These are phyloP conservation scores for Syngnathus scovelli DNA, from an alignment of 2,113 vertebrate species.

Conservation along the genomic window DNA sequence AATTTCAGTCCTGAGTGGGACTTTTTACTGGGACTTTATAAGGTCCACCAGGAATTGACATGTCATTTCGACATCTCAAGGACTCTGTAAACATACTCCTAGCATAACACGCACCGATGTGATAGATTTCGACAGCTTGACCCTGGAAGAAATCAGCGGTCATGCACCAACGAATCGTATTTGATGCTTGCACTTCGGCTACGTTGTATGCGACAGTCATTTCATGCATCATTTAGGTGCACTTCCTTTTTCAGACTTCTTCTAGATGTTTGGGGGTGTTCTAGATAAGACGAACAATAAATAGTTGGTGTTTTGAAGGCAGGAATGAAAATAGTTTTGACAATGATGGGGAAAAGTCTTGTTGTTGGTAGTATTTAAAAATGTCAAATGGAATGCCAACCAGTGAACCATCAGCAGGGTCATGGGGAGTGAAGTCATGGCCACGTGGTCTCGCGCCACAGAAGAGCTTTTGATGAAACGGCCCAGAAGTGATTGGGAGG, in stretches of 20 bases:
- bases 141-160: background rate
- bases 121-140: background rate
- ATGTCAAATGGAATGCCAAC: background rate
- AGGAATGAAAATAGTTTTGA: background rate
- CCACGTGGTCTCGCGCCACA: background rate
- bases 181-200: background rate
- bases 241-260: background rate
- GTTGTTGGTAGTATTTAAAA: background rate
- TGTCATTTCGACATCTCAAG: too few species aligned
- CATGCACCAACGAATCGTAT: background rate
- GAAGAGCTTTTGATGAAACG: slow-evolving; percentile 4
- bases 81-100: too few species aligned
- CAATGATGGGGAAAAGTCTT: background rate
- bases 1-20: background rate
- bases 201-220: background rate
- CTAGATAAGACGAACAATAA: background rate
- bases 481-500: background rate
- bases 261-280: background rate
- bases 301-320: background rate
- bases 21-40: too few species aligned
- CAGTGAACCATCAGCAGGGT: background rate
- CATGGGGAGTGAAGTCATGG: slow-evolving; percentile 3
- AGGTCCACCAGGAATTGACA: too few species aligned
- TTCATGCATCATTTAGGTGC: background rate
- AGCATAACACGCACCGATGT: too few species aligned